Evolutionary conservation across 2,113 vertebrate species (phyloP).

Genomic region (Atrichornis clamosus): DNA sequence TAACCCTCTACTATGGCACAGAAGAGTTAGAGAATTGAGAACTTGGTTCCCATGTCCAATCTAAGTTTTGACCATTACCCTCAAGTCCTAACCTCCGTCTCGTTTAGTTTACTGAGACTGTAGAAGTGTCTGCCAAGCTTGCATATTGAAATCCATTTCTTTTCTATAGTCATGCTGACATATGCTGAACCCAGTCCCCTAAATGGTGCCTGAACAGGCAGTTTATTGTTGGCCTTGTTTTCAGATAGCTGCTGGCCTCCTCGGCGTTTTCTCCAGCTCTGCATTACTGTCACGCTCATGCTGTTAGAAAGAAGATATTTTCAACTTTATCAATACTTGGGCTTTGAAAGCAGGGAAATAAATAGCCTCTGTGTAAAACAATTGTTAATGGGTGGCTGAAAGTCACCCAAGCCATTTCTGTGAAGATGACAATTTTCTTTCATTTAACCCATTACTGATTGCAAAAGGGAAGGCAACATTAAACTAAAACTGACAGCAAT

Average conservation of each 20-base stretch:
- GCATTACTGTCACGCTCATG: neutral
- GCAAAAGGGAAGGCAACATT: neutral
- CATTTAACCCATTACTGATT: neutral
- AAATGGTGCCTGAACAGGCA: neutral
- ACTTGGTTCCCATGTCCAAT: neutral
- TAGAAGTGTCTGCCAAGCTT: neutral
- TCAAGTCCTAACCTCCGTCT: neutral
- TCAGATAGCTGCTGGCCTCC: neutral
- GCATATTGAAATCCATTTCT: neutral
- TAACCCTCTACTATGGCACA: neutral
- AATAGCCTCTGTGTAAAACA: neutral
- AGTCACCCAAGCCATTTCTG: neutral
- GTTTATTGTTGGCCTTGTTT: constrained; percentile 8
- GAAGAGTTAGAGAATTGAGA: neutral
- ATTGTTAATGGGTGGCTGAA: neutral
- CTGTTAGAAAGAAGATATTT: neutral
- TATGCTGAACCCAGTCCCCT: neutral
- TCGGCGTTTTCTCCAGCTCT: neutral
- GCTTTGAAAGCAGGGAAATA: constrained; percentile 6
- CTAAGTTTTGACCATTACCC: neutral
- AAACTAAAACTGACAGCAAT: neutral
- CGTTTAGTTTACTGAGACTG: neutral
- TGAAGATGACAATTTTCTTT: neutral
- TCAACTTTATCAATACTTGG: neutral
- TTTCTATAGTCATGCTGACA: neutral